phyloP scores from a whole-genome alignment of 2,797 vertebrate species.

The Arctocebus calabarensis region DNA sequence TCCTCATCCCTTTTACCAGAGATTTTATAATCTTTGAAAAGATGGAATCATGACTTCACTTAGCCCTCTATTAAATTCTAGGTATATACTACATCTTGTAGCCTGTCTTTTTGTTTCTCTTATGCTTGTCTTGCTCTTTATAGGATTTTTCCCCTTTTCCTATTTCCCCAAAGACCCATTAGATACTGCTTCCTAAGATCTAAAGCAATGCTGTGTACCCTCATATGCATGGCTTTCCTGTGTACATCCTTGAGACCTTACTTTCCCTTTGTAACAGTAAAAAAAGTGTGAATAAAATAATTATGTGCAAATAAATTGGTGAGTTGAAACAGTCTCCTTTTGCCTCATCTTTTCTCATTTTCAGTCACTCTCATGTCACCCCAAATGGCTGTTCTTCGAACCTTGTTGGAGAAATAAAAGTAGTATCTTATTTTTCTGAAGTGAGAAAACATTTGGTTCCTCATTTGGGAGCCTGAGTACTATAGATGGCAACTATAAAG shows the following conservation, averaged over 20 bases:
- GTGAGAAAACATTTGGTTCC: not conserved
- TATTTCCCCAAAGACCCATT: not conserved
- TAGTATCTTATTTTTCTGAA: conserved; percentile 19
- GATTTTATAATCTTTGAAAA: not conserved
- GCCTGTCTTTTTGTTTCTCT: not conserved
- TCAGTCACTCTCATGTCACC: not conserved
- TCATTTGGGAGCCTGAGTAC: not conserved
- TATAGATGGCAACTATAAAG: not conserved
- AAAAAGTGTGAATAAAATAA: conserved; percentile 74
- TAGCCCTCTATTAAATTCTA: not conserved
- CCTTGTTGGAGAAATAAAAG: conserved; percentile 10
- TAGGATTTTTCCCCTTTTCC: not conserved
- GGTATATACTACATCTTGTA: not conserved
- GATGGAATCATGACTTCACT: not conserved
- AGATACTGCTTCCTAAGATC: conserved; percentile 34
- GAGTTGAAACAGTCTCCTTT: conserved; percentile 6
- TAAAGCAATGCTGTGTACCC: not conserved
- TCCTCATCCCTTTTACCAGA: not conserved
- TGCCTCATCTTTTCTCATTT: conserved; percentile 1
- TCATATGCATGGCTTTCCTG: not conserved
- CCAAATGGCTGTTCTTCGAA: not conserved
- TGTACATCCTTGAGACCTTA: not conserved
- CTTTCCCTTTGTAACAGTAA: conserved; percentile 42
- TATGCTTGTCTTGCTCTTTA: conserved; percentile 27
- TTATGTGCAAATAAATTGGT: not conserved